Conservation (phyloP, 2,113 vertebrate species). For the Melozone crissalis region DNA sequence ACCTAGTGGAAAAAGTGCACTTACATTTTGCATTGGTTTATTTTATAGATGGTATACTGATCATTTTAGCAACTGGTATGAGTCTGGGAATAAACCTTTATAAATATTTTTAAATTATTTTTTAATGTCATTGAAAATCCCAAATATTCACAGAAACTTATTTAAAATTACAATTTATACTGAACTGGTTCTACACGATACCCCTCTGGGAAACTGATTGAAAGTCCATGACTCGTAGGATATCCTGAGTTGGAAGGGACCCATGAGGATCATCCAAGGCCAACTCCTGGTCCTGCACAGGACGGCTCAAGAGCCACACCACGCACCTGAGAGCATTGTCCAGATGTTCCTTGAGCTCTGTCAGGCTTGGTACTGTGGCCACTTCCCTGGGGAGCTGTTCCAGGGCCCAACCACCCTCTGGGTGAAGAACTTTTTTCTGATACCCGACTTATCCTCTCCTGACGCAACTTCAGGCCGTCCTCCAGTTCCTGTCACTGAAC, state of each 20-base stretch:
- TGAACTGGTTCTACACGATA: neutral
- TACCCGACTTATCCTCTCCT: neutral
- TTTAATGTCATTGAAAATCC: neutral
- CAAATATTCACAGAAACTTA: neutral
- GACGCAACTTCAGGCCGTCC: neutral
- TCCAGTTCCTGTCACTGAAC: neutral
- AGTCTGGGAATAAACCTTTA: neutral
- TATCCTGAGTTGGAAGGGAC: neutral
- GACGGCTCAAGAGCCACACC: neutral
- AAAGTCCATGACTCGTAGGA: neutral
- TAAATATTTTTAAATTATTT: no score
- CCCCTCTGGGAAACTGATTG: neutral
- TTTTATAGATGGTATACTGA: neutral
- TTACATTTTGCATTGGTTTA: neutral
- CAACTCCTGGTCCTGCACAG: neutral
- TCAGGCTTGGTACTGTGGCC: neutral
- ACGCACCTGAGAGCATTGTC: accelerated
- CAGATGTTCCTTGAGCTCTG: neutral
- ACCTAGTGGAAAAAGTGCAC: neutral
- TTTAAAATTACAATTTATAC: neutral
- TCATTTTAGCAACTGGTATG: neutral
- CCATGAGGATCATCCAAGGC: neutral
- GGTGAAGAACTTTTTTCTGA: neutral
- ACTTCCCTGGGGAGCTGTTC: neutral
- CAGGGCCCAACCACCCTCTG: neutral